Conservation (phyloP, 2,797 vertebrate genomes). For the Hyperoplus lanceolatus region DNA sequence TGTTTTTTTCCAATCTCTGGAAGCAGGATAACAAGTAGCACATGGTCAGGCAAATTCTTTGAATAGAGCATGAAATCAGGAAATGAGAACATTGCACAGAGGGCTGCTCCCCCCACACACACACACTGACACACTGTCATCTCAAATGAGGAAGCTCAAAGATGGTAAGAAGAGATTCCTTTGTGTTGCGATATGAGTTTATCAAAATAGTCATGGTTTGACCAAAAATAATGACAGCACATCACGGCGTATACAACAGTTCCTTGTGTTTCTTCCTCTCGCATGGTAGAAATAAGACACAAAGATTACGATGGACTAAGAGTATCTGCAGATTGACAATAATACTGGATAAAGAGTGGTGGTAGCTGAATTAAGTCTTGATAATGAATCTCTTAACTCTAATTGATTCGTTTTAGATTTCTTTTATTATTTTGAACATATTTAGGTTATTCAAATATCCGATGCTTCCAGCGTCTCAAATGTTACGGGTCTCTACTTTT, state of each 20-base stretch:
- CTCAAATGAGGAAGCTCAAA: background rate
- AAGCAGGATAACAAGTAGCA: background rate
- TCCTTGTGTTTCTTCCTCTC: background rate
- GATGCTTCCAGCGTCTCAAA: no score
- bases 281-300: background rate
- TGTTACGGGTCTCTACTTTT: no score
- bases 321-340: no score
- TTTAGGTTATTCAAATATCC: no score
- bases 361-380: no score
- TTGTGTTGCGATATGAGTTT: background rate
- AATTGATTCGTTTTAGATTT: no score
- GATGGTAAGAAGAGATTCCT: background rate
- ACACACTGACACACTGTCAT: slow-evolving; percentile 1
- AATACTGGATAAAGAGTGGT: no score
- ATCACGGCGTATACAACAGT: background rate
- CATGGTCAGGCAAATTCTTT: background rate
- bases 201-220: background rate
- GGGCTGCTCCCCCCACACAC: background rate
- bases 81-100: slow-evolving; percentile 22
- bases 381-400: no score
- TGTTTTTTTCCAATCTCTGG: background rate
- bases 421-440: no score
- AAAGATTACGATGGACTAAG: no score
- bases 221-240: background rate
- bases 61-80: slow-evolving; percentile 13